Evolutionary conservation across 2,113 vertebrate species (phyloP).

Genomic region (Baryphthengus martii): DNA sequence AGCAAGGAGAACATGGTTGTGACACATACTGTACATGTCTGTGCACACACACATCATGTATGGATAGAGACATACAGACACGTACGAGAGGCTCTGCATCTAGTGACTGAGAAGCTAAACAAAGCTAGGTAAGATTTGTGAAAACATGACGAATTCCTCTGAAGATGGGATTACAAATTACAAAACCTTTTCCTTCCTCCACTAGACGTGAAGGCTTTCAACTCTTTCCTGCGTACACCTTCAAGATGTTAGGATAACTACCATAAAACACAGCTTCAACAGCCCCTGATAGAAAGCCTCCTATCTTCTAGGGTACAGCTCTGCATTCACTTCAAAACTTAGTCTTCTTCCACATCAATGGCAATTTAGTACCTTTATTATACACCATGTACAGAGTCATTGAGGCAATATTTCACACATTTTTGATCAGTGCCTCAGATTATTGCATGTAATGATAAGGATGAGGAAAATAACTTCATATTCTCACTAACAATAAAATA

Average conservation of each 20-base stretch:
- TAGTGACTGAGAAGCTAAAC: background rate
- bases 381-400: too few relatives aligned
- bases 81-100: background rate
- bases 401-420: background rate
- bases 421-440: constrained; percentile 21
- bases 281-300: background rate
- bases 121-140: background rate
- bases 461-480: background rate
- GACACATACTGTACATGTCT: background rate
- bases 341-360: background rate
- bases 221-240: background rate
- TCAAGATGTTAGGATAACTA: background rate
- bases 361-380: too few relatives aligned
- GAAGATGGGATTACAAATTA: background rate
- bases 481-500: background rate
- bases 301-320: background rate
- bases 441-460: background rate
- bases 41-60: background rate
- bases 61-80: too few relatives aligned
- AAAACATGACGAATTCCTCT: background rate
- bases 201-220: background rate
- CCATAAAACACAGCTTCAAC: background rate
- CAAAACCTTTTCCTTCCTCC: background rate
- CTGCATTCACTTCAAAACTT: background rate
- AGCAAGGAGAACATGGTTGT: background rate